Base-by-base conservation (phyloP, 2,113 vertebrate species). In the Chlorodrepanis virens region DNA sequence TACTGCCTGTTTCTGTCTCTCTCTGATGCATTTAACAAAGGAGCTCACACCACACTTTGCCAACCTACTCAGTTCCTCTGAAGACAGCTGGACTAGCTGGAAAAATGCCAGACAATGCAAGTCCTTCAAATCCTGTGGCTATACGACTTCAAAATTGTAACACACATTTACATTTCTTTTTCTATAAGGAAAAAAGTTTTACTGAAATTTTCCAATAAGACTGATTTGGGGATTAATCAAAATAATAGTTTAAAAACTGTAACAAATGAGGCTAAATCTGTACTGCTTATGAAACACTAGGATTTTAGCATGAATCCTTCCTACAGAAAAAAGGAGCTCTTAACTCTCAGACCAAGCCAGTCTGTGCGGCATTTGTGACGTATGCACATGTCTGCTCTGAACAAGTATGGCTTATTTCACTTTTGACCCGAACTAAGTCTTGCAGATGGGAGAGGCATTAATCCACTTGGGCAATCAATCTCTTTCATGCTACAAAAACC, bases 371-470 rank as follows among this genome's bases (percentile, higher is more conserved):
- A 68, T 56, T 95, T 94, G 71, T 14, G 44, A 71, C 15, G 24
- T 49, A 39, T 5, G 0, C 88, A 71, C 56, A 56, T 17, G 82
- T 33, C 68, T 0, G 0, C 57, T 87, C 60, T 14, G 40, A 90
- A 93, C 44, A 90, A 0, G 2, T 53, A 90, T 25, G 54, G 71
- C 42, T 97, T 90, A 60, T 71, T 91, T 90, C 65, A 52, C 49
- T 90, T 95, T 45, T 90, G 56, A 90, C 59, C 76, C 82, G 40
- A 93, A 91, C 72, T 81, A 84, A 64, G 80, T 47, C 70, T 78
- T 81, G 64, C 83, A 93, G 64, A 95, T 90, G 85, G 50, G 47
- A 86, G 89, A 94, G 44, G 37, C 69, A 93, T 64, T 90, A 96
- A 93, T 79, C 76, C 65, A 79, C 61, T 61, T 27, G 22, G 44